Base-by-base conservation (phyloP, 1,140 invertebrate species). In the Ostrea edulis region DNA sequence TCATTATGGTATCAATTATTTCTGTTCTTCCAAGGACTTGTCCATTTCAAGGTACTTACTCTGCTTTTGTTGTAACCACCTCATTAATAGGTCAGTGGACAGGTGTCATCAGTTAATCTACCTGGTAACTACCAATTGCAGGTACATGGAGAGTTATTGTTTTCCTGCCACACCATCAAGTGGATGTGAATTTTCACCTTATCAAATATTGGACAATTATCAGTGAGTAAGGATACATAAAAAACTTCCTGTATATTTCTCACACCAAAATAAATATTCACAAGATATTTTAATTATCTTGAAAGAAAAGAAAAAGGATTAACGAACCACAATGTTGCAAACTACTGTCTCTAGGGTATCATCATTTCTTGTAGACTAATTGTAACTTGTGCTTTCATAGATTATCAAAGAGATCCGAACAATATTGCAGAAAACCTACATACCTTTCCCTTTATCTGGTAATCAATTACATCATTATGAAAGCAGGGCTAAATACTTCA, bases 51-150 rank as follows among this genome's bases (percentile, higher is more conserved):
- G 55, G 2, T 20, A 20, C 55, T 20, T n/a, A 7, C 14, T 17
- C 17, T 62, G 55, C 9, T 20, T n/a, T 2, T 20, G 55, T 20
- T 62, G 35, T 77, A 25, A 35, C 29, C 25, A 77, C 5, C 68
- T 77, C 9, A 77, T 77, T 77, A 77, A 77, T 25, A 17, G 7
- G 68, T 77, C 11, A 0, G 12, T 29, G 14, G 68, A 77, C 68
- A 77, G 68, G 68, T 77, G 68, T 77, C 68, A 77, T 25, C 12
- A 29, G 68, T 77, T 71, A 77, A 77, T 77, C 68, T 77, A 77
- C 68, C 68, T 77, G 25, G 25, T 25, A 77, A 77, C 35, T 77
- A 77, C 14, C 68, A 77, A 35, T 25, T 29, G 25, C 68, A 77
- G 68, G 68, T 77, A 77, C 29, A 77, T 77, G 22, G 35, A 77